Evolutionary conservation across 2,888 invertebrate genomes (phyloP), one percentile per base, ranked within the genome.

Genomic region (Phortica magna): DNA sequence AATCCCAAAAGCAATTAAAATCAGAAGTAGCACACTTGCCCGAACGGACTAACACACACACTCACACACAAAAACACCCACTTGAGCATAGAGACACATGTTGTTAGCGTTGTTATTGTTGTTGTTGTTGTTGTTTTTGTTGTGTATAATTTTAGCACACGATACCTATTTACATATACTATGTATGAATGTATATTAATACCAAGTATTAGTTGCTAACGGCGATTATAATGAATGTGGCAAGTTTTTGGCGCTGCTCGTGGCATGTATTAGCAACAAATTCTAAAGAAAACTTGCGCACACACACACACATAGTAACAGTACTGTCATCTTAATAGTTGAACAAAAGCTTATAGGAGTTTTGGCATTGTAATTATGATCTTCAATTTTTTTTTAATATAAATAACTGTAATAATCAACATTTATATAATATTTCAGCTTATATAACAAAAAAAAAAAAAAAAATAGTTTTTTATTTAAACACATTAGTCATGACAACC

Each of bases 1-100:
- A 81, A 78, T 80, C 81, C 84, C 84, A 79, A 82, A 84, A 74
- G 87, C 82, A 88, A 88, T 88, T 83, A 88, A 78, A 74, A 71
- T 19, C 48, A 70, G 70, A 74, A 75, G 68, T 68, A 70, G 68
- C 57, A 68, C 55, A 55, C 70, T 61, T 61, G 22, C 7, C 6
- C 22, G 22, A 22, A 19, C 61, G 9, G 9, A 73, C 10, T 77
- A 64, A 67, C 71, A 55, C 78, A 22, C 75, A 12, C 67, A 42
- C 67, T 0, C 10, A 7, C 57, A 41, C 73, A 31, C 76, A 76
- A 77, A 78, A 79, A 80, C 78, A 80, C 80, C 17, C 71, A 42
- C 67, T 1, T 10, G 10, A 68, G 31, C 73, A 31, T 76, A 76
- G 79, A 78, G 79, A 80, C 78, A 81, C 80, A 82, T 43, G 59